A percentile compares a stretch with the other conserved stretches of the same genome.
Evolutionary conservation across 1,140 invertebrate genomes (phyloP).

Genomic region (Dinoponera quadriceps): DNA sequence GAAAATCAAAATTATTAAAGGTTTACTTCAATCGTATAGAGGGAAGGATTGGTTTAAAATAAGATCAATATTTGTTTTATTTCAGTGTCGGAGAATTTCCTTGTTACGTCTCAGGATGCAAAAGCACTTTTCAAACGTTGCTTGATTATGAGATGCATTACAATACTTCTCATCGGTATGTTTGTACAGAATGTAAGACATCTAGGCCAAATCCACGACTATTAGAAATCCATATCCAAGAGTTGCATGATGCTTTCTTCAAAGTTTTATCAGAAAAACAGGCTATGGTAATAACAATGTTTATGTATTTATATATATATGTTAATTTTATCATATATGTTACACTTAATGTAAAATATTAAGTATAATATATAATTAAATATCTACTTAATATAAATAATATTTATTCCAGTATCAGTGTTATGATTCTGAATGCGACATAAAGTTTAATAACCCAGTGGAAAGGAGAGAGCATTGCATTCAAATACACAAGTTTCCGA

Average conservation of each 20-base stretch:
- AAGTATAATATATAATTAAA: too few relatives aligned
- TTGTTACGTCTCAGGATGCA: slow-evolving; percentile 83
- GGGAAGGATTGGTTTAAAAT: neutral
- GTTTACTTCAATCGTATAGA: neutral
- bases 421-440: slow-evolving; percentile 88
- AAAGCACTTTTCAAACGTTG: slow-evolving; percentile 80
- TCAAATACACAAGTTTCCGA: slow-evolving; percentile 88
- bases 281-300: slow-evolving; percentile 86
- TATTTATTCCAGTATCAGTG: slow-evolving; percentile 87
- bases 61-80: slow-evolving; percentile 60
- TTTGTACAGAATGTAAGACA: slow-evolving; percentile 87
- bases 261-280: slow-evolving; percentile 87
- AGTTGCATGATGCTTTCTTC: slow-evolving; percentile 90
- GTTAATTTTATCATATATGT: slow-evolving; percentile 13
- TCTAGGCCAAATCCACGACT: slow-evolving; percentile 88
- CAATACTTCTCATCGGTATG: slow-evolving; percentile 84
- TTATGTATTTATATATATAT: slow-evolving; percentile 28
- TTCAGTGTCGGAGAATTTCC: slow-evolving; percentile 82
- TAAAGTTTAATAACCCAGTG: slow-evolving; percentile 85
- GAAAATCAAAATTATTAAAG: neutral
- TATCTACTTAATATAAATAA: slow-evolving; percentile 63
- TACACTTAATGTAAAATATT: too few relatives aligned
- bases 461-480: slow-evolving; percentile 88
- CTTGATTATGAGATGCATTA: slow-evolving; percentile 86
- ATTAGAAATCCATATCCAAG: slow-evolving; percentile 90